Base-by-base conservation (phyloP, 2,113 vertebrate genomes). In the Erythrocercus mccallii region DNA sequence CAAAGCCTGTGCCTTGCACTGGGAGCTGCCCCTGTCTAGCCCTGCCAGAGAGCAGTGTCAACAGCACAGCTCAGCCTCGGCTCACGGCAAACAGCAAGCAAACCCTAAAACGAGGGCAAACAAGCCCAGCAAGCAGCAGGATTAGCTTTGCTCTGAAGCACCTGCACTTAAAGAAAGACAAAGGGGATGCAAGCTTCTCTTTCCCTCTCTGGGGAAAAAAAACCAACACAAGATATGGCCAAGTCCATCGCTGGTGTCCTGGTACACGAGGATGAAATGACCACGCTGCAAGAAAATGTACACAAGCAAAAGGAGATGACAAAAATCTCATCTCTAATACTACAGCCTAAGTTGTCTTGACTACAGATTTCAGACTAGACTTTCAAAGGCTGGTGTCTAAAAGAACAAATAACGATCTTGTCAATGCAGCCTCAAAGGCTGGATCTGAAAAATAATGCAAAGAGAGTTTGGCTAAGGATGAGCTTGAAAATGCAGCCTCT, bases 41-140 rank as follows among this genome's bases (percentile, higher is more conserved):
- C 11, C 17, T 60, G 73, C 35, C 80, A 86, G 44, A 70, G 61
- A 86, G 42, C 15, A 83, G 65, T 9, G 88, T 58, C 90, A 93
- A 94, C 73, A 96, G 51, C 80, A 68, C 37, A 38, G 13, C 11
- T 45, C 92, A 65, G 57, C 71, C 76, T 11, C 30, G 35, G 72
- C 87, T 90, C 58, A 58, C 2, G 1, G 42, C 13, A 21, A 94
- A 72, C 54, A 84, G 82, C 71, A 57, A 79, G 81, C 89, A 90
- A 86, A 70, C 64, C 79, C 76, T 90, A 56, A 88, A 96, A 60
- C 56, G 48, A 17, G 31, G 64, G 57, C 90, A 96, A 96, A 94
- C 68, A 92, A 68, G 30, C 81, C 64, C 92, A 72, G 56, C 0
- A 0, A 90, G 68, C 64, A 71, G 86, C 0, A 0, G 10, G 48